Evolutionary conservation across 2,113 vertebrate species (phyloP), one percentile per base, ranked within the genome.

Genomic region (Sorex fumeus): DNA sequence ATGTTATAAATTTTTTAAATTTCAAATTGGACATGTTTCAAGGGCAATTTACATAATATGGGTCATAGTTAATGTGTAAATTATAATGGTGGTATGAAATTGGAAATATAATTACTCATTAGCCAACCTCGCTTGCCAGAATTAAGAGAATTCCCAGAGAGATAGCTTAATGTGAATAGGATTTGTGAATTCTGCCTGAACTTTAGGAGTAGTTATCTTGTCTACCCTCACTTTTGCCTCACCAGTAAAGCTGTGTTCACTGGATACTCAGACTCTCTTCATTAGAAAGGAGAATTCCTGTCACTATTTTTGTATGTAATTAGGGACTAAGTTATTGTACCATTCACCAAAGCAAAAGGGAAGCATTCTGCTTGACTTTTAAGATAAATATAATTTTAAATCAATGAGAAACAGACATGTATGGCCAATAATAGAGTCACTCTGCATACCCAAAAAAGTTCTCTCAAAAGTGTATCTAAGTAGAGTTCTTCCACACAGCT

Each of bases 81-180:
- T 95, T 84, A 90, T 92, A 93, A 93, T 84, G 74, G 93, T 91
- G 57, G 36, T 93, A 84, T 96, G 81, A 93, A 93, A 92, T 91
- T 91, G 81, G 80, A 96, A 96, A 95, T 94, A 88, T 93, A 94
- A 93, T 96, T 94, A 94, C 94, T 96, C 93, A 96, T 97, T 96
- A 96, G 76, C 62, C 74, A 92, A 84, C 45, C 23, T 88, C 19
- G 0, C 83, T 91, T 74, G 40, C 53, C 77, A 94, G 77, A 91
- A 95, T 94, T 85, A 94, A 90, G 69, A 87, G 43, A 90, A 74
- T 91, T 86, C 84, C 94, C 23, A 67, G 80, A 91, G 91, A 93
- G 64, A 70, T 21, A 69, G n/a, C 21, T 90, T 93, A 86, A 84
- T 81, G 86, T 88, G 64, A 87, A 81, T 21, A 72, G 32, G n/a